Percentiles rank a stretch among this genome's conserved stretches.
phyloP scores from a whole-genome alignment of 2,113 vertebrate genomes.

The Platysternon megacephalum region DNA sequence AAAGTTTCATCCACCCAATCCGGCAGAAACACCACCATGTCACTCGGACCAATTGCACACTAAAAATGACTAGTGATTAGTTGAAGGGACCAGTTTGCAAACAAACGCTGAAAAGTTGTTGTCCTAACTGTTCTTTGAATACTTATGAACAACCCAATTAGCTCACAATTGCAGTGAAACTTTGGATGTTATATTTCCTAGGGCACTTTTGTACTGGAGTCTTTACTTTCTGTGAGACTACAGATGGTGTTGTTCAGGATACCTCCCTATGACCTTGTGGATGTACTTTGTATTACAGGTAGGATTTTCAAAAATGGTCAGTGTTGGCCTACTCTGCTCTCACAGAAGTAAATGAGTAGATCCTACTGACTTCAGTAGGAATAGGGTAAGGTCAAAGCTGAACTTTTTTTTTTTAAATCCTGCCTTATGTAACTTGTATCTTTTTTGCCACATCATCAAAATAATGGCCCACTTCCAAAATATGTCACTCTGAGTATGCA shows the following conservation, averaged over 20 bases:
- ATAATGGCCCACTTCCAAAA: constrained; percentile 11
- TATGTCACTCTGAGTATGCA: constrained; percentile 20
- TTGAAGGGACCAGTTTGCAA: not conserved
- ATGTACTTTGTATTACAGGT: not conserved
- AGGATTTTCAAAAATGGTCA: not conserved
- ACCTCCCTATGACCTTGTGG: not conserved
- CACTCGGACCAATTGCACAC: not conserved
- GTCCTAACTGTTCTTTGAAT: not conserved
- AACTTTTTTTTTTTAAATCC: not conserved
- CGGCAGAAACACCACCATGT: not conserved
- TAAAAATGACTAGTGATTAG: not conserved
- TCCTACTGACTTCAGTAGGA: not conserved
- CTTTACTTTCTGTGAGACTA: not conserved
- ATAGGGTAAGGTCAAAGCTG: not conserved
- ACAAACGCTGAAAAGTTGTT: not conserved
- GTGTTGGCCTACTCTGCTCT: rapidly evolving
- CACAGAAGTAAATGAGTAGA: not conserved
- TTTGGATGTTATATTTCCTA: not conserved
- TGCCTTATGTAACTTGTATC: not conserved
- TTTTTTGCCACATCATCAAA: not conserved
- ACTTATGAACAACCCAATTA: not conserved
- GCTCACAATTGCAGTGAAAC: not conserved
- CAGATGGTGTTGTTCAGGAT: not conserved
- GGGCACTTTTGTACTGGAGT: not conserved
- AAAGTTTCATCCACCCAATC: not conserved